These are phyloP conservation scores for Marasmarcha lunaedactyla DNA, from an alignment of 2,888 invertebrate genomes.

Conservation along the genomic window DNA sequence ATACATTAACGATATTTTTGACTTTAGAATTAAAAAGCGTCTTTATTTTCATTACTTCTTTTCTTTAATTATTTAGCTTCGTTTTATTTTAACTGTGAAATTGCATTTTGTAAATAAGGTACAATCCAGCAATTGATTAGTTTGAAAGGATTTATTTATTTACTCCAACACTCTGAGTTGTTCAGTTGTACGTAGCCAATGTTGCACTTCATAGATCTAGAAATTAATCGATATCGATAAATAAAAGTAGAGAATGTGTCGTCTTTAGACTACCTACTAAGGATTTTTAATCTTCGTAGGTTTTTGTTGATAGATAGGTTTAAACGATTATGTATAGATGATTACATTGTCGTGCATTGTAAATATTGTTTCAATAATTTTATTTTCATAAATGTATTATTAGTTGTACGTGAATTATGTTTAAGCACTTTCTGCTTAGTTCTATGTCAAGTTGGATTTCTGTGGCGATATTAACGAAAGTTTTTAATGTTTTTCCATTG, in stretches of 20 bases:
- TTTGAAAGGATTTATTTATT: conserved; percentile 53
- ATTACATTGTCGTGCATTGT: conserved; percentile 52
- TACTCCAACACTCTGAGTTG: conserved; percentile 63
- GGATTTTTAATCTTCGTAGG: conserved; percentile 51
- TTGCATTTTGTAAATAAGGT: conserved; percentile 69
- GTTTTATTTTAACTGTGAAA: conserved; percentile 19
- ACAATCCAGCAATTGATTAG: conserved; percentile 37
- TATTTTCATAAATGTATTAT: conserved; percentile 57
- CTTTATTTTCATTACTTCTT: neutral
- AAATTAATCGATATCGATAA: conserved; percentile 37
- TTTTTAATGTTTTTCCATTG: conserved; percentile 22
- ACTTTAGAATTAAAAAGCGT: no score
- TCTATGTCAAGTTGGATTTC: conserved; percentile 55
- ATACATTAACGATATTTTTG: no score
- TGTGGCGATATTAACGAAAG: conserved; percentile 45
- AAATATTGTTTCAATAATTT: conserved; percentile 64
- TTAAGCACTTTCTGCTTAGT: conserved; percentile 42
- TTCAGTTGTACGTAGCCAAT: conserved; percentile 60
- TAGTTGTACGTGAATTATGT: conserved; percentile 46
- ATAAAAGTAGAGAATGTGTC: conserved; percentile 44
- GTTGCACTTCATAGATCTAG: conserved; percentile 63
- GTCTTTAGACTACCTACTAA: conserved; percentile 49
- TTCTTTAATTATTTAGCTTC: neutral
- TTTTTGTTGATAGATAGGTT: conserved; percentile 64
- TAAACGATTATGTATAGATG: conserved; percentile 59